Base-by-base conservation (phyloP, 2,888 invertebrate species). In the Lasioglossum morio region DNA sequence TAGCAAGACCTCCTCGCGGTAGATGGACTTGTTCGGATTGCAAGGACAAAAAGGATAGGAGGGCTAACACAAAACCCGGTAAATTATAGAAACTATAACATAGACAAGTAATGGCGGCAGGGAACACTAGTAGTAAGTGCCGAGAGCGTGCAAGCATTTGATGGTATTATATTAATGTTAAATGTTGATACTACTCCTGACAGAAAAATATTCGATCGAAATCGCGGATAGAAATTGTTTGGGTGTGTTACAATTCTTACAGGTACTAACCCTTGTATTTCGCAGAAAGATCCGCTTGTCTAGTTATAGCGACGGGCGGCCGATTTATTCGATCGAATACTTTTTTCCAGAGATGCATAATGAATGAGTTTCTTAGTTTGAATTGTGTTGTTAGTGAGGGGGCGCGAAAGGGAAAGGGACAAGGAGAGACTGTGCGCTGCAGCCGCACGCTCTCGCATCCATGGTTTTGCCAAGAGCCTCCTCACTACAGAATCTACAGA, bases 1-100 rank as follows among this genome's bases (percentile, higher is more conserved):
- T 97, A 53, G 95, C 96, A 88, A 96, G 97, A 87, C 94, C 96
- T 27, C 97, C 97, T 0, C 96, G 97, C 63, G 96, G 96, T 5
- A 96, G 96, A 77, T 97, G 97, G 96, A 94, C 95, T 5, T 97
- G 97, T 92, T 95, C 95, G 19, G 94, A 95, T 63, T 97, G 97
- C 93, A 96, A 95, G 91, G 93, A 92, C 16, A 89, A 76, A 87
- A 95, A 91, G 81, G 84, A 85, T 4, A 95, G 92, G 92, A 94
- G 91, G 87, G 94, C 92, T 87, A 90, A 87, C 84, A 91, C 91
- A 69, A 93, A 92, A 91, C 85, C 89, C 79, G 94, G 95, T 95
- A 93, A 92, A 80, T 27, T n/a, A 53, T 86, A 60, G 23, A 75
- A 66, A 79, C 34, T 69, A 16, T n/a, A 37, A 60, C n/a, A 53